Evolutionary conservation across 2,113 vertebrate genomes (phyloP).

Genomic region (Strix aluco): DNA sequence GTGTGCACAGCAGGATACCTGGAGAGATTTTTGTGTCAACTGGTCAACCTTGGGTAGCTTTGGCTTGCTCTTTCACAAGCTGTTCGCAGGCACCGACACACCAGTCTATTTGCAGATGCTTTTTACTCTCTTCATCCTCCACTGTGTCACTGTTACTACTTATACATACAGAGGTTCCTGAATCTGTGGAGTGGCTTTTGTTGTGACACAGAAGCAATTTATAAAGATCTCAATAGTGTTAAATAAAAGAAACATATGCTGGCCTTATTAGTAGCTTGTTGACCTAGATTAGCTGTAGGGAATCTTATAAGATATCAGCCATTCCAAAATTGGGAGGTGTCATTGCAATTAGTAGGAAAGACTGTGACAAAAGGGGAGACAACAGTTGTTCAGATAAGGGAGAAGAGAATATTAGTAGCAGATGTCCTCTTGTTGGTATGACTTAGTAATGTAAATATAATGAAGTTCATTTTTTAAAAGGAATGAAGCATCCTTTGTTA

Average conservation of each 20-base stretch:
- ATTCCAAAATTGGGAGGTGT: slow-evolving; percentile 49
- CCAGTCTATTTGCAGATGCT: background rate
- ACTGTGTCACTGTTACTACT: background rate
- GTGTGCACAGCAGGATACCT: background rate
- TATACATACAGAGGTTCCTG: background rate
- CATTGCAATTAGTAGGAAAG: slow-evolving; percentile 52
- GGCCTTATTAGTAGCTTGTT: slow-evolving; percentile 53
- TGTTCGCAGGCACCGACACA: background rate
- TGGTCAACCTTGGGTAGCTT: background rate
- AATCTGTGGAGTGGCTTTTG: background rate
- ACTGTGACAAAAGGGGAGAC: slow-evolving; percentile 7
- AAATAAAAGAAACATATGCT: slow-evolving; percentile 64
- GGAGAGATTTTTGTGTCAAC: background rate
- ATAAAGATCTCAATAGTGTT: background rate
- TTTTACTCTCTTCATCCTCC: background rate
- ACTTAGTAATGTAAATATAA: background rate
- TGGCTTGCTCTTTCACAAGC: background rate
- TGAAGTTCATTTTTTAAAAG: background rate
- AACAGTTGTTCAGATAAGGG: background rate
- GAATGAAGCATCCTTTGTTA: background rate
- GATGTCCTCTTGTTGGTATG: background rate
- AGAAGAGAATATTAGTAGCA: background rate
- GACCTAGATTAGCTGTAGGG: slow-evolving; percentile 62
- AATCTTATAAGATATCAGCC: slow-evolving; percentile 68
- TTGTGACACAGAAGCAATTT: background rate